Percentiles rank a stretch among this genome's conserved stretches.
Conservation (phyloP, 2,113 vertebrate species). For the Rafetus swinhoei region DNA sequence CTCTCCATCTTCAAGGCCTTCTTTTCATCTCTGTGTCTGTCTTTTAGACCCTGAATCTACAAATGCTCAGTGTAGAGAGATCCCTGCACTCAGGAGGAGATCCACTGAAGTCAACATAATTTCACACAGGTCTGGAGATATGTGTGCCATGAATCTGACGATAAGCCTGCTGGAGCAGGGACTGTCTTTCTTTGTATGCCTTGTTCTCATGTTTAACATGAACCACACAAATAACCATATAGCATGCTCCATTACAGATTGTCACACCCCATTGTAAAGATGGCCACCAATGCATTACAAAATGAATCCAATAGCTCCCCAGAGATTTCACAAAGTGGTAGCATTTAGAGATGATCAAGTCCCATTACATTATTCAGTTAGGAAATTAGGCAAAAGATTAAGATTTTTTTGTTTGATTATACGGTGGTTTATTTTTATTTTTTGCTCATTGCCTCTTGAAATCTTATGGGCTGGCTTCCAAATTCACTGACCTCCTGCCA, state of each 20-base stretch:
- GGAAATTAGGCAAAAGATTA: neutral
- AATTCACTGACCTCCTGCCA: neutral
- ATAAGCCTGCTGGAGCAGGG: neutral
- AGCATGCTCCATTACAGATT: neutral
- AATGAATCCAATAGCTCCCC: conserved; percentile 62
- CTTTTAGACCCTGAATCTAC: neutral
- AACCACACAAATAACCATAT: neutral
- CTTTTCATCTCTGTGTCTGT: neutral
- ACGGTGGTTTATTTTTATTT: neutral
- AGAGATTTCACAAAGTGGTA: fast-evolving
- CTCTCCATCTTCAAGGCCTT: neutral
- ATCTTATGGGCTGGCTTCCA: neutral
- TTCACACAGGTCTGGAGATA: neutral
- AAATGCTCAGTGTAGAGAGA: neutral
- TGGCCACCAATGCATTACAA: conserved; percentile 16
- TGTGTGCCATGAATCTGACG: fast-evolving
- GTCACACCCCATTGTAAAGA: conserved; percentile 45
- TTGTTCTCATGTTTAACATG: neutral
- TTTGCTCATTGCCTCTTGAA: neutral
- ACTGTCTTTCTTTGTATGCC: neutral
- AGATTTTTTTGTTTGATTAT: neutral
- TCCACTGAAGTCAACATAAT: neutral
- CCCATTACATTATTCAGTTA: conserved; percentile 61
- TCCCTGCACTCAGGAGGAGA: fast-evolving
- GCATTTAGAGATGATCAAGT: conserved; percentile 37